Conservation (phyloP, 2,113 vertebrate genomes). For the Phalacrocorax pelagicus region DNA sequence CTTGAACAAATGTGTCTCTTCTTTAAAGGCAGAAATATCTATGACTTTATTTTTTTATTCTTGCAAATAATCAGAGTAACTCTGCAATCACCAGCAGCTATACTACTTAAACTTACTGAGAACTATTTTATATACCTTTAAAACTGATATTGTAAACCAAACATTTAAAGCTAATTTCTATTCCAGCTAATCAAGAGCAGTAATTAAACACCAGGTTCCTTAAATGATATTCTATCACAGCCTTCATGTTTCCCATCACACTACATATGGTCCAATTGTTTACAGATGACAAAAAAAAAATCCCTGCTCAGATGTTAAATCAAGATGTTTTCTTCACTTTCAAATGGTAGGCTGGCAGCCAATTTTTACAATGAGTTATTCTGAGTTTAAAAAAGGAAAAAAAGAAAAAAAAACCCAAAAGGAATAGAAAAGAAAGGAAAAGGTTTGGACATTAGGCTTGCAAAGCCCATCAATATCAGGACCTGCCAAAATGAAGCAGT, state of each 20-base stretch:
- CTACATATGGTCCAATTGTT: conserved; percentile 85
- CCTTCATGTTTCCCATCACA: conserved; percentile 79
- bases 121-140: conserved; percentile 31
- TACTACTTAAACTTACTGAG: background rate
- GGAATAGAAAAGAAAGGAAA: background rate
- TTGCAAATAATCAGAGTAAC: background rate
- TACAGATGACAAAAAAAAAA: conserved; percentile 78
- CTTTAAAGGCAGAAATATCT: background rate
- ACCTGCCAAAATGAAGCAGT: conserved; percentile 51
- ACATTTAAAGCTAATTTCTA: conserved; percentile 61
- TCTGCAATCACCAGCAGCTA: background rate
- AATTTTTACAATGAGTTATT: conserved; percentile 75
- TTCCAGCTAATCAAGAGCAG: conserved; percentile 67
- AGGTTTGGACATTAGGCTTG: conserved; percentile 57
- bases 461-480: conserved; percentile 50
- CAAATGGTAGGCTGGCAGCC: conserved; percentile 77
- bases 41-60: background rate
- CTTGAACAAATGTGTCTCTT: background rate
- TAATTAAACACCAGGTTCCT: conserved; percentile 73
- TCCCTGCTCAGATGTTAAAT: conserved; percentile 82
- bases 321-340: conserved; percentile 83
- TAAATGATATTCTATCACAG: conserved; percentile 73
- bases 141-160: conserved; percentile 33
- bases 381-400: background rate
- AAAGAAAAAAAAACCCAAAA: background rate